Evolutionary conservation across 2,113 vertebrate genomes (phyloP), one percentile per base, ranked within the genome.

Genomic region (Sakesphorus luctuosus): DNA sequence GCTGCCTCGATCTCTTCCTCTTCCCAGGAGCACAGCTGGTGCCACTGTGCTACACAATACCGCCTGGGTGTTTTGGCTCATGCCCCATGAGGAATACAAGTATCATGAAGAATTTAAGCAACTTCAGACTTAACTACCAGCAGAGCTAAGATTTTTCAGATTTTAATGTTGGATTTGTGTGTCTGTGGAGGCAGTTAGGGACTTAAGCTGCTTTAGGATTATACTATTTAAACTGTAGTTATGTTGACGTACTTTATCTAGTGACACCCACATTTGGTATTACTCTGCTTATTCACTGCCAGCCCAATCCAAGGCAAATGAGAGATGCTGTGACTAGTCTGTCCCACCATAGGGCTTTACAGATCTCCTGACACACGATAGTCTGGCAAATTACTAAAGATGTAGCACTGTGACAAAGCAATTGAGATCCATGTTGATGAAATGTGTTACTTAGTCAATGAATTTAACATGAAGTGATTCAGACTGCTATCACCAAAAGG

Each of bases 51-150:
- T 65, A 26, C 3, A 4, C 26, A n/a, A 16, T 24, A 25, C 26
- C 0, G 0, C 11, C 24, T 0, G 0, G 33, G 24, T 29, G 11
- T 58, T 91, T 80, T 3, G 2, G 31, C 21, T 94, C n/a, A 9
- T 56, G 38, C 18, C 21, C 50, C 53, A 11, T 14, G 33, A 94
- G 23, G 28, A 89, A 63, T 1, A 3, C 14, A n/a, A 65, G 10
- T 61, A 69, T 53, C 36, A 59, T 14, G 31, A 66, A 53, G 67
- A 82, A 78, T 50, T 46, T 74, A 84, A 75, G 38, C 33, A 72
- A n/a, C 47, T 83, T 31, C 49, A 88, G 58, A 25, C 62, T 76
- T 68, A 72, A 75, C 4, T 62, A 83, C 36, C 28, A 67, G 25
- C 40, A 90, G 53, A 84, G 23, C 31, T 59, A 46, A 40, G 13